Evolutionary conservation across 2,797 vertebrate genomes (phyloP).

Genomic region (Eutrigla gurnardus): DNA sequence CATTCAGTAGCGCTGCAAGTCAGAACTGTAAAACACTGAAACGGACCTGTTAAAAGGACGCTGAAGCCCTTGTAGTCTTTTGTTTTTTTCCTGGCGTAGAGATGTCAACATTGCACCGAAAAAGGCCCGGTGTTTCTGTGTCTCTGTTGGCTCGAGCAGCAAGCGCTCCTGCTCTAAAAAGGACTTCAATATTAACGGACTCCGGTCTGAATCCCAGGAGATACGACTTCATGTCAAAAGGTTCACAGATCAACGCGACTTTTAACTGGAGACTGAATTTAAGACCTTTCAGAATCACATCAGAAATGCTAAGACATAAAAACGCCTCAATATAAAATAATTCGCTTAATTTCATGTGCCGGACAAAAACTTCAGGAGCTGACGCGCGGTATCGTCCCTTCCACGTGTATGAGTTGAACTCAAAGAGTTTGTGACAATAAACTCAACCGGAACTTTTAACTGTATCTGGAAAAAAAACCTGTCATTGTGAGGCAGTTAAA

Average conservation of each 20-base stretch:
- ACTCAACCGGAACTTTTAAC: not conserved
- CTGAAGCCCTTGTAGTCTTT: conserved; percentile 14
- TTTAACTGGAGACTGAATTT: conserved; percentile 23
- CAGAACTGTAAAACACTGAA: conserved; percentile 7
- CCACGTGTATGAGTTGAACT: not conserved
- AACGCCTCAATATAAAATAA: conserved; percentile 21
- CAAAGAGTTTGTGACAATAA: not conserved
- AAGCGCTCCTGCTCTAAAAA: conserved; percentile 12
- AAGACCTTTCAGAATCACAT: conserved; percentile 38
- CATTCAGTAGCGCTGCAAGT: conserved; percentile 45
- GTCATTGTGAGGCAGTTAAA: not conserved
- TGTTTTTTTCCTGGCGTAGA: not conserved
- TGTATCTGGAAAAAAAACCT: not conserved
- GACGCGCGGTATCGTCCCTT: conserved; percentile 12
- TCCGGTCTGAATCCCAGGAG: conserved; percentile 40
- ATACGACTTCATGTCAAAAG: conserved; percentile 18
- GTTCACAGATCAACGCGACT: conserved; percentile 25
- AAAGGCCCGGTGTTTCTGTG: not conserved
- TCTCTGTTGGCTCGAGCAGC: conserved; percentile 38
- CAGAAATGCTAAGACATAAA: conserved; percentile 27
- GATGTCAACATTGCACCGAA: conserved; percentile 4
- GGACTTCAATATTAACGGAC: conserved; percentile 14
- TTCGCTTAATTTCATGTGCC: conserved; percentile 28
- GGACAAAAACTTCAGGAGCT: conserved; percentile 28
- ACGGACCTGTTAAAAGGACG: conserved; percentile 3